phyloP scores from a whole-genome alignment of 2,797 vertebrate genomes.

The Dipus sagitta region DNA sequence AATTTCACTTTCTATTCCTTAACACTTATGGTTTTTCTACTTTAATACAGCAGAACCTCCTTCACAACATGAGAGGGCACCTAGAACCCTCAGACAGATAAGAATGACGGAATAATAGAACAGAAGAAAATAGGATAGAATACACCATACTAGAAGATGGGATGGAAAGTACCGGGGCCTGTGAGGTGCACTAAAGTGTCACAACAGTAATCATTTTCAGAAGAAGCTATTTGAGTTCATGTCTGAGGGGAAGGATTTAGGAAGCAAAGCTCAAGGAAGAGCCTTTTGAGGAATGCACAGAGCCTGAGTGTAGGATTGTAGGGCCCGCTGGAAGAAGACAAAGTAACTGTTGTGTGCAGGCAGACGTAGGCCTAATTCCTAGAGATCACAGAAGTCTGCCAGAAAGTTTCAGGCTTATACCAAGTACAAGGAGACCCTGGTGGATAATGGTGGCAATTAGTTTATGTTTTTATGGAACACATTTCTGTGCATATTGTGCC shows the following conservation, averaged over 20 bases:
- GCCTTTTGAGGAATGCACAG: neutral
- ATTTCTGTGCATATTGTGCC: neutral
- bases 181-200: neutral
- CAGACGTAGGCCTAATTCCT: neutral
- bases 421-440: neutral
- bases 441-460: neutral
- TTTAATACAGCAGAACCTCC: no score
- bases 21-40: no score
- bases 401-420: neutral
- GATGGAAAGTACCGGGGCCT: neutral
- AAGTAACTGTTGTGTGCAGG: neutral
- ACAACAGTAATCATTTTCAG: neutral
- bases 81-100: no score
- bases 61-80: no score
- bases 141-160: no score
- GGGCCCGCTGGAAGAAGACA: neutral
- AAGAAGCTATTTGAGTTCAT: neutral
- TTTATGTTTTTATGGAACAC: neutral
- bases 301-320: neutral
- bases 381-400: neutral
- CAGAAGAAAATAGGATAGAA: no score
- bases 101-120: no score
- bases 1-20: no score
- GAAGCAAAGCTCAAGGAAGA: neutral
- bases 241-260: neutral